Percentiles rank a stretch among this genome's conserved stretches.
These are phyloP conservation scores for Fistularia tabacaria DNA, from an alignment of 2,797 vertebrate species.

Conservation along the genomic window DNA sequence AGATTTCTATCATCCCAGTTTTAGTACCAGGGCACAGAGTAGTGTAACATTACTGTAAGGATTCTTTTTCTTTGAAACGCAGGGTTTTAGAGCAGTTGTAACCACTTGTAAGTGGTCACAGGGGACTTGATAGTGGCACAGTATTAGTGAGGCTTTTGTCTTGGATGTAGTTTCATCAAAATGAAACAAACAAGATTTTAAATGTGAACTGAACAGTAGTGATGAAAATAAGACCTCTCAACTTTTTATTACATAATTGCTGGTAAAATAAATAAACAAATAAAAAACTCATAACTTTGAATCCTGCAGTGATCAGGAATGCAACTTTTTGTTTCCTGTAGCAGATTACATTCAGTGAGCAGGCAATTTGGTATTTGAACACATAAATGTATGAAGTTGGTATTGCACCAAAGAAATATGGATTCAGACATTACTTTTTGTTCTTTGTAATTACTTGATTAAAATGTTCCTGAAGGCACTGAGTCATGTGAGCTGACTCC, in stretches of 20 bases:
- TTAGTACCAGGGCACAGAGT: too few relatives aligned
- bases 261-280: slow-evolving; percentile 1
- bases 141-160: too few relatives aligned
- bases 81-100: too few relatives aligned
- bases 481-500: not conserved
- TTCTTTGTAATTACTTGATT: slow-evolving; percentile 11
- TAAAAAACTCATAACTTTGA: slow-evolving; percentile 32
- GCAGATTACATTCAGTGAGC: slow-evolving; percentile 13
- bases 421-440: not conserved
- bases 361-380: slow-evolving; percentile 1
- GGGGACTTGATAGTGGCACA: too few relatives aligned
- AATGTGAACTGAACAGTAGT: not conserved
- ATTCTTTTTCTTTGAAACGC: too few relatives aligned
- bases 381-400: too few relatives aligned
- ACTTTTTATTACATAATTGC: too few relatives aligned
- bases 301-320: slow-evolving; percentile 16
- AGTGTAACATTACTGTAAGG: too few relatives aligned
- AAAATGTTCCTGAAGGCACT: not conserved
- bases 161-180: too few relatives aligned
- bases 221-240: slow-evolving; percentile 14
- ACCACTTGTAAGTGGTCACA: too few relatives aligned
- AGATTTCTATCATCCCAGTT: too few relatives aligned
- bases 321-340: slow-evolving; percentile 29
- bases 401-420: not conserved
- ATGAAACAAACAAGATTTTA: too few relatives aligned